Evolutionary conservation across 2,113 vertebrate genomes (phyloP), one percentile per base, ranked within the genome.

Genomic region (Scatophagus argus): DNA sequence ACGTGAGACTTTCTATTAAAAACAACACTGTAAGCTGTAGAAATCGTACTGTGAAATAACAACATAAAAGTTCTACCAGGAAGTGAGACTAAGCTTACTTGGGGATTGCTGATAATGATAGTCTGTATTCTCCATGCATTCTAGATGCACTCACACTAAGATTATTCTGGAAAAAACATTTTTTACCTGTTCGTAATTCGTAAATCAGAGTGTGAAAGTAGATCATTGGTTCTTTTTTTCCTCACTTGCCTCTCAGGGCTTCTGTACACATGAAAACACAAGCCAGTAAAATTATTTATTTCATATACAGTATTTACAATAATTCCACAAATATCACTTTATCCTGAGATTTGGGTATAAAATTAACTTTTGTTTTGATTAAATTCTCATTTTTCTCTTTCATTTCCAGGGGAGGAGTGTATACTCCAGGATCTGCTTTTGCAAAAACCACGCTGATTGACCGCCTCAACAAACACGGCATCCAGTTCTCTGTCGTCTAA

Each of bases 391-490:
- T 78, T 54, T 7, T 38, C 4, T 58, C 6, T 14, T 74, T 76
- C 8, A 1, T 85, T 75, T 76, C 17, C 91, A 99, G 98, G 59
- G 98, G 98, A 34, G 97, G 98, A 0, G 97, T 99, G 1, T 99
- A 96, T 84, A 94, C 96, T 46, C 98, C 98, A 0, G 98, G 96
- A 93, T 97, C 96, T 5, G 96, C 78, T 13, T 99, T 99, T 83
- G 95, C 90, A 34, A 97, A 95, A 91, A 99, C 97, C 77, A 97
- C 95, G 34, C 82, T 99, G 81, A 95, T 97, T 13, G 93, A 99
- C 69, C 96, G 97, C 41, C 97, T 99, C 71, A 94, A 95, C 93
- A 95, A 95, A 63, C 93, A 85, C 11, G 97, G 97, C 74, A 91
- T 99, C 87, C 95, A 96, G 83, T 99, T 99, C 89, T 96, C 95